Evolutionary conservation across 2,797 vertebrate species (phyloP).

Genomic region (Mormyrops boulengeri): DNA sequence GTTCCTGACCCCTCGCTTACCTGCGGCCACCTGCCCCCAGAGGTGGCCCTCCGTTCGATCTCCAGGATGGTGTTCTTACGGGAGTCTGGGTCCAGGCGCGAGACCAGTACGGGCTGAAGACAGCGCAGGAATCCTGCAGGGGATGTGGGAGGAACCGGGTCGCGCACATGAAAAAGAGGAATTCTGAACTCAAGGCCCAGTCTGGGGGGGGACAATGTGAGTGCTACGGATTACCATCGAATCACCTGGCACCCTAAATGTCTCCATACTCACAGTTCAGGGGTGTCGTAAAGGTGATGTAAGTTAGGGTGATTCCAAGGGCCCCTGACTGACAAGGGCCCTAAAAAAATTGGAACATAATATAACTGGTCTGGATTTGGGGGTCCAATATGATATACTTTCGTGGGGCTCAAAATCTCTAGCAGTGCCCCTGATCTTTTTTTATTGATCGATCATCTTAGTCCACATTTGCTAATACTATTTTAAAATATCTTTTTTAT

Average conservation of each 20-base stretch:
- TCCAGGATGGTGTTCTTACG: constrained; percentile 85
- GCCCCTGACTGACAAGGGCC: not conserved
- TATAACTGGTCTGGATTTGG: too few relatives aligned
- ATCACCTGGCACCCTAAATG: not conserved
- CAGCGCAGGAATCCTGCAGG: constrained; percentile 74
- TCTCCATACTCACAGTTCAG: not conserved
- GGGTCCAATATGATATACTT: too few relatives aligned
- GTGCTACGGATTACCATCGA: too few relatives aligned
- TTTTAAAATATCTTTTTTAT: not conserved
- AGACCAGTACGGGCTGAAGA: constrained; percentile 86
- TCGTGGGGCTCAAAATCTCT: too few relatives aligned
- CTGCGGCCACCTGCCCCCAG: constrained; percentile 87
- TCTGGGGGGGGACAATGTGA: not conserved
- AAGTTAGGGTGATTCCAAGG: not conserved
- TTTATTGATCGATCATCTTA: not conserved
- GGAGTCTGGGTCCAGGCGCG: constrained; percentile 83
- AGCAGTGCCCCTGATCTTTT: not conserved
- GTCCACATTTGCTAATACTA: not conserved
- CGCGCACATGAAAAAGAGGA: not conserved
- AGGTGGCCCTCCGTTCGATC: constrained; percentile 76
- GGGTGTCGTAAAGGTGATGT: not conserved
- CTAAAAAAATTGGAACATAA: too few relatives aligned
- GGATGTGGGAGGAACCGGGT: not conserved
- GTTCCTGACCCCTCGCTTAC: constrained; percentile 47
- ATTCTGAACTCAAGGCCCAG: not conserved